Base-by-base conservation (phyloP, 2,797 vertebrate species). In the Arrhamphus sclerolepis region DNA sequence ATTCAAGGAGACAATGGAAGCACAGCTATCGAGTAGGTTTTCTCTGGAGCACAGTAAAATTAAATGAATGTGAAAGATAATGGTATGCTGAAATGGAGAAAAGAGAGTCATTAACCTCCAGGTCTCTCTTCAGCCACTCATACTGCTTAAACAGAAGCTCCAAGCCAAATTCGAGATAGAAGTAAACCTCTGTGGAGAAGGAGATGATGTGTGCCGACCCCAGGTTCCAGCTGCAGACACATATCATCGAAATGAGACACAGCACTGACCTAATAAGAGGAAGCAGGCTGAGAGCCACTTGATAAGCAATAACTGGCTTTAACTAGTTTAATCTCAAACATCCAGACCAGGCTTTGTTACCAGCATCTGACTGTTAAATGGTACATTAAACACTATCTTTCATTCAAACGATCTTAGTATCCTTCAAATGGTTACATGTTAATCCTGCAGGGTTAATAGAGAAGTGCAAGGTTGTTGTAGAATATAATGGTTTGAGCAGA, bases 101-200 rank as follows among this genome's bases (percentile, higher is more conserved):
- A 62, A 8, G 39, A 42, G 7, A 20, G 47, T 63, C 39, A 56
- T 63, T 81, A 66, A 95, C 95, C 94, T 95, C 85, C 24, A 97
- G 92, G 85, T 96, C 94, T 1, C 77, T 88, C 74, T 89, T 89
- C 63, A 97, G 89, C 95, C 95, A 96, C 39, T 85, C 81, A 5
- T 94, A 95, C 78, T 96, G 95, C 67, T 82, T 88, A 60, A 93
- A 92, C 42, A 96, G 85, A 48, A 97, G 87, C 28, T 95, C 93
- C 65, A 46, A 67, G 22, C 95, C 94, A 0, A 87, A 96, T 1
- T 91, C 55, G 0, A 93, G 87, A 64, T 89, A 96, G 90, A 96
- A 96, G 70, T 96, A 96, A 4, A 97, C 94, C 75, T 97, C 95
- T 0, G 95, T 96, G 81, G 95, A 96, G 75, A 96, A 85, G 34